phyloP scores from a whole-genome alignment of 2,888 invertebrate genomes.

The Dascillus cervinus region DNA sequence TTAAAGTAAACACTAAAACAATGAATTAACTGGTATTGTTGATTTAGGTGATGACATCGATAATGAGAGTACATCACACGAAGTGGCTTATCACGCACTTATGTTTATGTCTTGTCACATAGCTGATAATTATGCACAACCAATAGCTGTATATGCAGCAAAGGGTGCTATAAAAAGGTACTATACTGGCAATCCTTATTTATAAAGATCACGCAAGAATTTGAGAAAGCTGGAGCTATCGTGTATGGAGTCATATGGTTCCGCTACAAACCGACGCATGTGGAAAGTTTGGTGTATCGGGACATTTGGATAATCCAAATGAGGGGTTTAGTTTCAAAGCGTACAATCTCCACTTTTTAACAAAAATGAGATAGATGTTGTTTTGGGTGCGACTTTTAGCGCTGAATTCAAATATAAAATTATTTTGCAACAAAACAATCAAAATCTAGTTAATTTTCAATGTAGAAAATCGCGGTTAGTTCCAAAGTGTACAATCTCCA shows the following conservation, averaged over 20 bases:
- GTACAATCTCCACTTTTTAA: too few species aligned
- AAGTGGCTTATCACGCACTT: constrained; percentile 7
- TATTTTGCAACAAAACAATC: too few species aligned
- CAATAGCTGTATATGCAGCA: constrained; percentile 10
- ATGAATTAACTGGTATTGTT: constrained; percentile 6
- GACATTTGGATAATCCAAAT: constrained; percentile 3
- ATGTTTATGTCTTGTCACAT: constrained; percentile 10
- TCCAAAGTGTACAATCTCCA: too few species aligned
- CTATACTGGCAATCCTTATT: constrained; percentile 1
- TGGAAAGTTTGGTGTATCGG: constrained; percentile 15
- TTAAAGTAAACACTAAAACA: constrained; percentile 3
- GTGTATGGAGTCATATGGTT: too few species aligned
- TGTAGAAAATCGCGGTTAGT: too few species aligned
- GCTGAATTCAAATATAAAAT: too few species aligned
- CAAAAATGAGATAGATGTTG: too few species aligned
- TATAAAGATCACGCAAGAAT: too few species aligned
- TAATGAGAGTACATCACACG: neutral
- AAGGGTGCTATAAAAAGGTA: constrained; percentile 7
- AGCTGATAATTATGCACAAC: constrained; percentile 5
- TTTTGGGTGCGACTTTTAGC: too few species aligned
- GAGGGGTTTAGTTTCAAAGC: too few species aligned
- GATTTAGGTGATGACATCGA: constrained; percentile 7
- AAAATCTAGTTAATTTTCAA: too few species aligned
- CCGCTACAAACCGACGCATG: constrained; percentile 16
- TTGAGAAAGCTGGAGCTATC: too few species aligned